phyloP scores from a whole-genome alignment of 2,888 invertebrate species.

The Muschampia plurimacula region DNA sequence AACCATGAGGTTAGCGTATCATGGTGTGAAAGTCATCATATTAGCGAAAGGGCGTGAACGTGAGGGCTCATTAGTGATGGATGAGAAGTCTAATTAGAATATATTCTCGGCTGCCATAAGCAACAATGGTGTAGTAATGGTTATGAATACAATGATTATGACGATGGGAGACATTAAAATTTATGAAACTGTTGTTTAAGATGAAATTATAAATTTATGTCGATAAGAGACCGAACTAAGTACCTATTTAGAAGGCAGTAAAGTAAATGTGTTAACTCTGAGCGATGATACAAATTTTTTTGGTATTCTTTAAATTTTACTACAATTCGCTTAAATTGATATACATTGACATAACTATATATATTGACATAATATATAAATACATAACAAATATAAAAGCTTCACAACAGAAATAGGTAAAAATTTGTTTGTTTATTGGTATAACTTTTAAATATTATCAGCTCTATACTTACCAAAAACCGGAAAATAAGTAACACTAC shows the following conservation, averaged over 20 bases:
- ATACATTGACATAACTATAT: no score
- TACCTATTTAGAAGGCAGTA: no score
- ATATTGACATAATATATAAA: no score
- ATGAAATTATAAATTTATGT: neutral
- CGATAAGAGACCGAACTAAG: neutral
- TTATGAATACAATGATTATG: neutral
- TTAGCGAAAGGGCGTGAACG: conserved; percentile 18
- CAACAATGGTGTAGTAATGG: neutral
- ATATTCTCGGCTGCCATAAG: neutral
- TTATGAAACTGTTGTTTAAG: neutral
- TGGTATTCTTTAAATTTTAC: no score
- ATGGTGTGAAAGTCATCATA: conserved; percentile 27
- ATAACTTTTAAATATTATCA: no score
- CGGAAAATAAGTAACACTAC: no score
- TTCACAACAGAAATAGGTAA: no score
- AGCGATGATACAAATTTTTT: no score
- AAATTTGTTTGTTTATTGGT: no score
- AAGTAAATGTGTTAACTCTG: neutral
- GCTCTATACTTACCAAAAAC: no score
- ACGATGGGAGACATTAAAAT: neutral
- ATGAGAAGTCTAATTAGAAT: conserved; percentile 8
- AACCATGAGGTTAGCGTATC: neutral
- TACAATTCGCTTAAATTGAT: no score
- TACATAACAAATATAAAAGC: no score
- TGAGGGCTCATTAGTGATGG: conserved; percentile 6